These are phyloP conservation scores for Lasioglossum pauxillum DNA, from an alignment of 2,888 invertebrate genomes.

Conservation along the genomic window DNA sequence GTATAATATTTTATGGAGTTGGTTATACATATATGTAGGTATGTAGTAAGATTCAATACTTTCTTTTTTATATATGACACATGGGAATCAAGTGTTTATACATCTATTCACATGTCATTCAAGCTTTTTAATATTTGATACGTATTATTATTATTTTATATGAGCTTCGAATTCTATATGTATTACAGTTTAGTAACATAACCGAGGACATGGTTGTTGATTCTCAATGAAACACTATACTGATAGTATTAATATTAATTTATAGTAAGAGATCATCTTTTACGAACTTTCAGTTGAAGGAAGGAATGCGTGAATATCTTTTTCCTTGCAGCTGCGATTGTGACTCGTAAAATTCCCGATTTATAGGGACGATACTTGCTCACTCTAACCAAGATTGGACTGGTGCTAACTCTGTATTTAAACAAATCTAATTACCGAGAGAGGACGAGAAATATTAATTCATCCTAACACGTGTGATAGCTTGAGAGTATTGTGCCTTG, in stretches of 20 bases:
- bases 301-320: constrained; percentile 51
- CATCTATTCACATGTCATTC: constrained; percentile 44
- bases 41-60: constrained; percentile 57
- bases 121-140: constrained; percentile 55
- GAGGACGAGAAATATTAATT: constrained; percentile 64
- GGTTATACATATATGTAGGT: constrained; percentile 61
- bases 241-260: constrained; percentile 54
- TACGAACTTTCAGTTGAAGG: constrained; percentile 41
- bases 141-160: constrained; percentile 50
- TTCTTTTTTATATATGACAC: constrained; percentile 48
- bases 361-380: constrained; percentile 66
- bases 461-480: constrained; percentile 80
- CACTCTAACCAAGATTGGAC: constrained; percentile 73
- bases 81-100: constrained; percentile 42
- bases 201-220: constrained; percentile 52
- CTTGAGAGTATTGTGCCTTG: constrained; percentile 82
- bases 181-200: constrained; percentile 50
- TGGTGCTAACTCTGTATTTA: constrained; percentile 76
- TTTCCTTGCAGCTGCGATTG: constrained; percentile 63
- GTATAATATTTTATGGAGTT: constrained; percentile 63
- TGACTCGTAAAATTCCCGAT: constrained; percentile 61
- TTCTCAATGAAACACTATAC: constrained; percentile 44
- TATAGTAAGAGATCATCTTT: constrained; percentile 39
- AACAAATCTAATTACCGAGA: constrained; percentile 64
- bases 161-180: constrained; percentile 43